Percentiles rank a stretch among this genome's conserved stretches.
Evolutionary conservation across 2,797 vertebrate genomes (phyloP).

Genomic region (Pseudocheirus occidentalis): DNA sequence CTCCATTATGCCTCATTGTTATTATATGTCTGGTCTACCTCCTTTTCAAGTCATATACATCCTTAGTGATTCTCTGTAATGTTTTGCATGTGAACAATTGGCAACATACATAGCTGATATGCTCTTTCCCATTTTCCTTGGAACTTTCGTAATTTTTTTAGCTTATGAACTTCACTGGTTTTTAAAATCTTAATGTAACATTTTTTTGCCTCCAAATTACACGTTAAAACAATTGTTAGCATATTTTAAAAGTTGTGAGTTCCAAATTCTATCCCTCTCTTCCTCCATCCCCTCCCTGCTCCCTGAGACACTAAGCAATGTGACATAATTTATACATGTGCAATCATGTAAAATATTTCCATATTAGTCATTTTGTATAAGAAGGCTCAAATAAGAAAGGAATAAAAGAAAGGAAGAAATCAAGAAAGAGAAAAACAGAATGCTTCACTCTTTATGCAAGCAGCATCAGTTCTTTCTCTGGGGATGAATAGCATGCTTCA

Average conservation of each 20-base stretch:
- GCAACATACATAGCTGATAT: background rate
- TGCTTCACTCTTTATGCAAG: background rate
- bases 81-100: background rate
- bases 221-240: no score
- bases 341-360: no score
- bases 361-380: no score
- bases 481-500: background rate
- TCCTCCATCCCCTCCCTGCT: no score
- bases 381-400: background rate
- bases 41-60: background rate
- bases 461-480: background rate
- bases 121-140: background rate
- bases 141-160: background rate
- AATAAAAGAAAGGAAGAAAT: background rate
- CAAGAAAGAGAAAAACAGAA: background rate
- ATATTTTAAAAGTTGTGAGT: no score
- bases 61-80: background rate
- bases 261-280: no score
- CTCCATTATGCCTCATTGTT: background rate
- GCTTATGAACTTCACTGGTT: no score
- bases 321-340: no score
- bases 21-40: background rate
- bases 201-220: no score
- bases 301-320: no score
- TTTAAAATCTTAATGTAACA: no score